Base-by-base conservation (phyloP, 1,140 invertebrate species). In the Harlomillsia oculata region DNA sequence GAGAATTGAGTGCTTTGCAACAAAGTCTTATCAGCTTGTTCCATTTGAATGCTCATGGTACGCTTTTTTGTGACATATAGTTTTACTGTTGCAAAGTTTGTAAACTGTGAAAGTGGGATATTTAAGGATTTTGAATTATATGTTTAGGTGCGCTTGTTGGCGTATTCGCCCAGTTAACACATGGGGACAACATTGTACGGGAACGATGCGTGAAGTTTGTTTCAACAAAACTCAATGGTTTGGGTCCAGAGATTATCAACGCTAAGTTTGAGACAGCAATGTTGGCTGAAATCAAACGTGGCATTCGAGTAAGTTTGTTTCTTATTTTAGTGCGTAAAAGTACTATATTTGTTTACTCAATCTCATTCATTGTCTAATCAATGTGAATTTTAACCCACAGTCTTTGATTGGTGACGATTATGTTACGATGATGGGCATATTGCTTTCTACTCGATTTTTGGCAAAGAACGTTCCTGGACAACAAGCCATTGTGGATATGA, bases 371-470 rank as follows among this genome's bases (percentile, higher is more conserved):
- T 46, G 56, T 56, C 30, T 50, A 14, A 40, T 50, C 9, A 39
- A 37, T 21, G 39, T 62, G 18, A 48, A 26, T 18, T 59, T 41
- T 46, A 45, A 11, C 1, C 44, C 37, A 30, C 64, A 89, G 83
- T 86, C 90, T 77, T 84, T 90, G 11, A 89, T 85, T 34, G 86
- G 87, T 45, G 88, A 93, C 65, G 92, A 97, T 73, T 95, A 95
- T 74, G 82, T 90, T 57, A 78, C 82, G 43, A 81, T 96, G 29
- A 89, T 97, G 82, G 83, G 84, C 18, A 78, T 93, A 51, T 74
- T 97, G 58, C 81, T 80, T 1, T 80, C 80, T 72, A 83, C 92
- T 9, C 82, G 83, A 71, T 76, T 89, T 39, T 83, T 85, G 41
- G n/a, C n/a, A n/a, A 83, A 82, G 61, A 86, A 87, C 30, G 75